Percentiles rank a stretch among this genome's conserved stretches.
phyloP scores from a whole-genome alignment of 2,113 vertebrate genomes.

The Amazona vittata region DNA sequence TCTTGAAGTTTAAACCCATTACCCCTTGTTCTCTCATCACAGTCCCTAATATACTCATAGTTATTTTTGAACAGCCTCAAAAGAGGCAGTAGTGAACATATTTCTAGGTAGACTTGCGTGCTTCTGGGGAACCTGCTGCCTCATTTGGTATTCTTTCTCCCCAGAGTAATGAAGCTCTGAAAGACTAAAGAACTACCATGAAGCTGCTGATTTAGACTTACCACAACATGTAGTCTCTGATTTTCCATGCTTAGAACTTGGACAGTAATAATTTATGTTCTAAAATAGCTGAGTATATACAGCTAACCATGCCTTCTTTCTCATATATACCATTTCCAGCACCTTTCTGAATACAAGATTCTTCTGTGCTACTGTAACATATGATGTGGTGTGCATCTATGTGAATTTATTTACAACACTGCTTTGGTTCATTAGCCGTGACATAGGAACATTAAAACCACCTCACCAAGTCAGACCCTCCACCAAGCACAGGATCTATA shows the following conservation, averaged over 20 bases:
- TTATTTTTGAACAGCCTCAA: neutral
- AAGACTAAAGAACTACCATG: neutral
- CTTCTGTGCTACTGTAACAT: neutral
- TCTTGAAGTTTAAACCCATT: too few species aligned
- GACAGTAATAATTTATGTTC: neutral
- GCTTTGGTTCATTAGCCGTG: neutral
- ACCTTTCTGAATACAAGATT: neutral
- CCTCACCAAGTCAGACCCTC: neutral
- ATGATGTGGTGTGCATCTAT: rapidly evolving
- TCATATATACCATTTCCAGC: neutral
- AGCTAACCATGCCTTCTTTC: neutral
- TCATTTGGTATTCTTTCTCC: neutral
- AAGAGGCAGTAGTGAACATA: neutral
- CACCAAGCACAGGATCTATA: neutral
- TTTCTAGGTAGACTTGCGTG: neutral
- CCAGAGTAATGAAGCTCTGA: neutral
- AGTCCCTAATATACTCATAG: neutral
- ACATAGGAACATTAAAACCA: neutral
- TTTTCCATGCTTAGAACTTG: neutral
- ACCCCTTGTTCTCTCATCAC: too few species aligned
- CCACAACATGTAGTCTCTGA: rapidly evolving
- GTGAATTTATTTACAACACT: neutral
- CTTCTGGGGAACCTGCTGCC: neutral
- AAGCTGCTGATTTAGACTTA: neutral
- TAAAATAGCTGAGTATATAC: neutral